Evolutionary conservation across 2,797 vertebrate species (phyloP).

Genomic region (Scomberomorus guttatus): DNA sequence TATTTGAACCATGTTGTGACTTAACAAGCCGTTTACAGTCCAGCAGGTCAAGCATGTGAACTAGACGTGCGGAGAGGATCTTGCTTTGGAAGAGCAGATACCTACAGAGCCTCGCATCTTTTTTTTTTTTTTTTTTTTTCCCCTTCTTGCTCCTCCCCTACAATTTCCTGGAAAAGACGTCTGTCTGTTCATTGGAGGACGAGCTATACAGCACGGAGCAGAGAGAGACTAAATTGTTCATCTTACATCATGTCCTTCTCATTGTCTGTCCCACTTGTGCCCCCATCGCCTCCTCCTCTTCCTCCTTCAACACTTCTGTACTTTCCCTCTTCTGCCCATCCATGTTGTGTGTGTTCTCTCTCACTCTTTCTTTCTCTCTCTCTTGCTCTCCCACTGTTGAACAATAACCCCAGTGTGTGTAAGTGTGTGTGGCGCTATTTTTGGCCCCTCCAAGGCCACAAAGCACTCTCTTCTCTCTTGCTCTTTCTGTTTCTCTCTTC

Average conservation of each 20-base stretch:
- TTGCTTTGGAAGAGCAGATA: slow-evolving; percentile 62
- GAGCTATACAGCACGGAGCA: slow-evolving; percentile 1
- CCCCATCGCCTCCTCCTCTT: slow-evolving; percentile 42
- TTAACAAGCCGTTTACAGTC: slow-evolving; percentile 37
- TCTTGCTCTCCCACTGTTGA: slow-evolving; percentile 63
- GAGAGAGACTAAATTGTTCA: slow-evolving; percentile 45
- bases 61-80: slow-evolving; percentile 30
- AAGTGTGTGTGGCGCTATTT: slow-evolving; percentile 78
- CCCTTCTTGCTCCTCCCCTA: slow-evolving; percentile 48
- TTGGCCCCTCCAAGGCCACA: slow-evolving; percentile 81
- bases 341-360: slow-evolving; percentile 51
- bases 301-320: slow-evolving; percentile 64
- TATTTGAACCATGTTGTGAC: slow-evolving; percentile 33
- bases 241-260: slow-evolving; percentile 70
- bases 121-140: slow-evolving; percentile 2
- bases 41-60: slow-evolving; percentile 26
- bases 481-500: slow-evolving; percentile 21
- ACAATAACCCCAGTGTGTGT: slow-evolving; percentile 84
- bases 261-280: slow-evolving; percentile 62
- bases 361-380: slow-evolving; percentile 27
- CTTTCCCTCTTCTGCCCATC: slow-evolving; percentile 61
- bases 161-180: slow-evolving; percentile 76
- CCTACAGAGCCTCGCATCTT: slow-evolving; percentile 33
- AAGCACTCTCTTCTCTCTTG: slow-evolving; percentile 57
- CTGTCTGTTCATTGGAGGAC: slow-evolving; percentile 56